Percentiles rank a stretch among this genome's conserved stretches.
Conservation (phyloP, 2,888 invertebrate genomes). For the Archips crataeganus region DNA sequence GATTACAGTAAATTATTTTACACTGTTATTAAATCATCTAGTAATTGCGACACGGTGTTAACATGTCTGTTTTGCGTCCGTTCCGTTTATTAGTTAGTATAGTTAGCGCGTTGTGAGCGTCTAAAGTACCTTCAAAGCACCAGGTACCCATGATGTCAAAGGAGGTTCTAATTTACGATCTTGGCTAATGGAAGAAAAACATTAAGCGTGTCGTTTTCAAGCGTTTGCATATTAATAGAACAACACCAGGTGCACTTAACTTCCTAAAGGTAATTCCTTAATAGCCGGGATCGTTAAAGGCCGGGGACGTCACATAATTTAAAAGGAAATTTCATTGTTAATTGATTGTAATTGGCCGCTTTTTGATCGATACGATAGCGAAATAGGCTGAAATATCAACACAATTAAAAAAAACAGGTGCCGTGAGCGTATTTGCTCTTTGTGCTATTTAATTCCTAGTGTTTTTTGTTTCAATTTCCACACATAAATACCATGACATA, state of each 20-base stretch:
- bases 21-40: constrained; percentile 19
- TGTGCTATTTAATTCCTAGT: too few relatives aligned
- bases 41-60: constrained; percentile 28
- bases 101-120: constrained; percentile 48
- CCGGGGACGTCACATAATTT: constrained; percentile 50
- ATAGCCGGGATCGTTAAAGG: constrained; percentile 68
- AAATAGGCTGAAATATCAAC: background rate
- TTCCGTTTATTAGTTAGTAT: constrained; percentile 29
- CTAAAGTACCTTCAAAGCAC: constrained; percentile 66
- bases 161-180: constrained; percentile 79
- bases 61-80: constrained; percentile 7
- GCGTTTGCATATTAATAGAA: constrained; percentile 82
- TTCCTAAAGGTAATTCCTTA: constrained; percentile 69
- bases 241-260: constrained; percentile 72
- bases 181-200: constrained; percentile 80
- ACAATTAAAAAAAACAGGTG: background rate
- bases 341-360: constrained; percentile 35
- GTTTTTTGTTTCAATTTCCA: too few relatives aligned
- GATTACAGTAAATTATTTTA: constrained; percentile 16
- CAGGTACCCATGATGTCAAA: constrained; percentile 67
- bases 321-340: constrained; percentile 33
- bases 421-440: too few relatives aligned
- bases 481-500: too few relatives aligned
- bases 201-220: constrained; percentile 76
- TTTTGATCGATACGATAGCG: constrained; percentile 1